Conservation (phyloP, 2,888 invertebrate genomes). For the Protonemura montana region DNA sequence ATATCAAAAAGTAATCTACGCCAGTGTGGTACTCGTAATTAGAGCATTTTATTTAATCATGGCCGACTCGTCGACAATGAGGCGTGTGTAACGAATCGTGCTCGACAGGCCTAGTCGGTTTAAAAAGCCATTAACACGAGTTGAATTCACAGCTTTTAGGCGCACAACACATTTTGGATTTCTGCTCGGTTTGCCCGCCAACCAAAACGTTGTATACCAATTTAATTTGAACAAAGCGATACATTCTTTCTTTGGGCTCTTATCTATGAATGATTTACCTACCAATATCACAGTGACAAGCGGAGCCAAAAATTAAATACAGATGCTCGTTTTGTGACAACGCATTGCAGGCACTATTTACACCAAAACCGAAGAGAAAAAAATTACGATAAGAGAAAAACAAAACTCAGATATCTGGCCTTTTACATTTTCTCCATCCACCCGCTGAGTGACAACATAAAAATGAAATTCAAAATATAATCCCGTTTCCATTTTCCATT, state of each 20-base stretch:
- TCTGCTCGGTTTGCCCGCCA: not conserved
- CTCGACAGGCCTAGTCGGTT: not conserved
- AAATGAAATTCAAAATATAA: conserved; percentile 5
- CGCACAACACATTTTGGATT: not conserved
- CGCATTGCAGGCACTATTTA: not conserved
- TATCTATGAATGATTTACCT: not conserved
- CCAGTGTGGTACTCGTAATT: not conserved
- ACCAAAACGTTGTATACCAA: not conserved
- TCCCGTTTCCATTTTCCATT: conserved; percentile 1
- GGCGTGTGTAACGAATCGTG: not conserved
- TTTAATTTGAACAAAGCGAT: not conserved
- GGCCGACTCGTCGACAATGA: not conserved
- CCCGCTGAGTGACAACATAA: not conserved
- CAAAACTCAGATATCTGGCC: not conserved
- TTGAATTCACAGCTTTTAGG: not conserved
- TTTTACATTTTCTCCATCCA: not conserved
- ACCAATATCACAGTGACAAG: not conserved
- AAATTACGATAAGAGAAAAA: too few species aligned
- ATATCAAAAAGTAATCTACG: not conserved
- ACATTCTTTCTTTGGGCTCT: not conserved
- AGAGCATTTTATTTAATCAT: not conserved
- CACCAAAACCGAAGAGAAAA: too few species aligned
- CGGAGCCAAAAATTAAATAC: not conserved
- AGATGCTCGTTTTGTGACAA: not conserved
- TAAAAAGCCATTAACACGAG: not conserved